Evolutionary conservation across 2,797 vertebrate genomes (phyloP).

Genomic region (Trematomus bernacchii): DNA sequence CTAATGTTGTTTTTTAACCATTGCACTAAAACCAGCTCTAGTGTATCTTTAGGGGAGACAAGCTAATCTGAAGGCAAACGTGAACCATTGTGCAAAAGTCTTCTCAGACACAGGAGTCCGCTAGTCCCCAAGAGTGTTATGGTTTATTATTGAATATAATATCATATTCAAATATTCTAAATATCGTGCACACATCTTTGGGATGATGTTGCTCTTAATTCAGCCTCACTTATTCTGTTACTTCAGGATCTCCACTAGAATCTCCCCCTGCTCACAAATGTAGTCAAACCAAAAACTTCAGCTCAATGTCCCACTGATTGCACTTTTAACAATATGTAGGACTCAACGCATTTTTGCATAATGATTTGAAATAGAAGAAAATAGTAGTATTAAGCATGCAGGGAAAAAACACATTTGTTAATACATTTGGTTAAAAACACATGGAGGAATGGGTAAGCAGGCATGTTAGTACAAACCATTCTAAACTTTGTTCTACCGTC

Average conservation of each 20-base stretch:
- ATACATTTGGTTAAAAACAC: conserved; percentile 8
- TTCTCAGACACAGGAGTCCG: no score
- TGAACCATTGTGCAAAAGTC: no score
- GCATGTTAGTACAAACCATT: conserved; percentile 13
- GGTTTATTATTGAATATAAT: neutral
- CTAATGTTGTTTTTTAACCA: neutral
- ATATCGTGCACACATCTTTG: neutral
- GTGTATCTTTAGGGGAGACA: no score
- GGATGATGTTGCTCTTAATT: neutral
- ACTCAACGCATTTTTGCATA: neutral
- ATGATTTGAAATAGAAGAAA: no score
- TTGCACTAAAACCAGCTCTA: neutral
- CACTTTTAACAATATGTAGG: conserved; percentile 7
- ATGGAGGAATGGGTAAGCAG: neutral
- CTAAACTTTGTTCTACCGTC: neutral
- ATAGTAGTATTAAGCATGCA: conserved; percentile 5
- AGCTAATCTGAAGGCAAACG: no score
- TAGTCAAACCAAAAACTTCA: neutral
- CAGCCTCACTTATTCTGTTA: neutral
- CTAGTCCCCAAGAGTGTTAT: neutral
- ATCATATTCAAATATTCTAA: neutral
- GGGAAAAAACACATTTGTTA: conserved; percentile 4
- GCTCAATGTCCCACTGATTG: conserved; percentile 25
- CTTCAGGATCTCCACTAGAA: neutral
- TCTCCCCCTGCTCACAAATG: neutral